These are phyloP conservation scores for Nylanderia fulva DNA, from an alignment of 1,140 invertebrate genomes.

Conservation along the genomic window DNA sequence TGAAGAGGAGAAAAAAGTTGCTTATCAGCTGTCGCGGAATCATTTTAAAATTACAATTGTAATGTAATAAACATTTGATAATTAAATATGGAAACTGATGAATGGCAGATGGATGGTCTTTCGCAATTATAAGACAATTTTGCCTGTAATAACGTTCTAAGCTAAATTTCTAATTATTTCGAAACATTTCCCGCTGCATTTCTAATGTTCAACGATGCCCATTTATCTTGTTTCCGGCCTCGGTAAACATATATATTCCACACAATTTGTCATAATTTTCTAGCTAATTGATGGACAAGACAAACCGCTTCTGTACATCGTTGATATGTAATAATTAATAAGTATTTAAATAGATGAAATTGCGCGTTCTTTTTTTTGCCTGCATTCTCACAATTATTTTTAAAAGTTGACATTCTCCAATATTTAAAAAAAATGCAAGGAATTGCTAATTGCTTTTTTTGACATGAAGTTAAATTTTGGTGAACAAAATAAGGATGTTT, in stretches of 20 bases:
- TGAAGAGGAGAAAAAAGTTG: background rate
- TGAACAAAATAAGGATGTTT: background rate
- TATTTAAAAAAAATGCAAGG: slow-evolving; percentile 1
- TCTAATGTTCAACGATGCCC: background rate
- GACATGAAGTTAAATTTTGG: slow-evolving; percentile 1
- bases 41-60: background rate
- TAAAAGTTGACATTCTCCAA: background rate
- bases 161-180: background rate
- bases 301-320: background rate
- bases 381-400: background rate
- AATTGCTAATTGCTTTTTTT: background rate
- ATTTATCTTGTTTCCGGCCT: slow-evolving; percentile 67
- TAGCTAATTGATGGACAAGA: background rate
- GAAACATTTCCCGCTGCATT: background rate
- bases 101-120: background rate
- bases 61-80: slow-evolving; percentile 18
- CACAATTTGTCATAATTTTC: slow-evolving; percentile 62
- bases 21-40: background rate
- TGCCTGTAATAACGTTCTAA: background rate
- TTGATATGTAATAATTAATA: slow-evolving; percentile 10
- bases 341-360: background rate
- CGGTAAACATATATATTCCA: background rate
- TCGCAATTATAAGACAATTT: background rate
- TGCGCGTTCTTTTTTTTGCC: background rate
- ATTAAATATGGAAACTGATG: background rate